A percentile compares a stretch with the other conserved stretches of the same genome.
phyloP scores from a whole-genome alignment of 2,888 invertebrate genomes.

The Hirtodrosophila histrioides region DNA sequence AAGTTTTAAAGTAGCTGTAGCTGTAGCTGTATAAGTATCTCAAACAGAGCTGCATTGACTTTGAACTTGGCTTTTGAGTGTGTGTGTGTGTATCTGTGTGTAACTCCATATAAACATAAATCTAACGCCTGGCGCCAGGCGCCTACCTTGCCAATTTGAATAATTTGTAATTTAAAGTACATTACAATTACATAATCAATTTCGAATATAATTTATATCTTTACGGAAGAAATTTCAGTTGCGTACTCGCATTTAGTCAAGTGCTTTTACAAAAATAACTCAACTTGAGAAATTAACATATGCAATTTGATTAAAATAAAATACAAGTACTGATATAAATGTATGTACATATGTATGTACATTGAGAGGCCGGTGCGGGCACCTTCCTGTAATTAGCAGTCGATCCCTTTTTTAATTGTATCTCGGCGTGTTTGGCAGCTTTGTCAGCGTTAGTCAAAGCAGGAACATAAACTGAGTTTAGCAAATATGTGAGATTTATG shows the following conservation, averaged over 20 bases:
- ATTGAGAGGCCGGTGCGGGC: conserved; percentile 7
- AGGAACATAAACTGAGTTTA: conserved; percentile 57
- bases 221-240: conserved; percentile 62
- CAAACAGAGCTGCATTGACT: conserved; percentile 17
- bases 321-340: conserved; percentile 1
- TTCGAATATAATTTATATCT: conserved; percentile 60
- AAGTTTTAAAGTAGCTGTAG: conserved; percentile 20
- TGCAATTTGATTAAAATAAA: conserved; percentile 4
- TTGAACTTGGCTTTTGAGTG: conserved; percentile 35
- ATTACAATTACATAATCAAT: conserved; percentile 33
- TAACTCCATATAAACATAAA: conserved; percentile 56
- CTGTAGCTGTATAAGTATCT: conserved; percentile 11
- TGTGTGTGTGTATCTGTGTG: conserved; percentile 5
- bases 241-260: conserved; percentile 25
- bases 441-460: conserved; percentile 62
- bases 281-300: conserved; percentile 23
- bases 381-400: conserved; percentile 44
- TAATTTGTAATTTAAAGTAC: conserved; percentile 32
- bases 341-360: not conserved
- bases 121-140: conserved; percentile 33
- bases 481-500: conserved; percentile 72
- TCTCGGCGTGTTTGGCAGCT: not conserved
- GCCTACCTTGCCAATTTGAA: conserved; percentile 45
- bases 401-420: conserved; percentile 34
- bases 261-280: conserved; percentile 40